Conservation (phyloP, 2,797 vertebrate species). For the Gobionotothen gibberifrons region DNA sequence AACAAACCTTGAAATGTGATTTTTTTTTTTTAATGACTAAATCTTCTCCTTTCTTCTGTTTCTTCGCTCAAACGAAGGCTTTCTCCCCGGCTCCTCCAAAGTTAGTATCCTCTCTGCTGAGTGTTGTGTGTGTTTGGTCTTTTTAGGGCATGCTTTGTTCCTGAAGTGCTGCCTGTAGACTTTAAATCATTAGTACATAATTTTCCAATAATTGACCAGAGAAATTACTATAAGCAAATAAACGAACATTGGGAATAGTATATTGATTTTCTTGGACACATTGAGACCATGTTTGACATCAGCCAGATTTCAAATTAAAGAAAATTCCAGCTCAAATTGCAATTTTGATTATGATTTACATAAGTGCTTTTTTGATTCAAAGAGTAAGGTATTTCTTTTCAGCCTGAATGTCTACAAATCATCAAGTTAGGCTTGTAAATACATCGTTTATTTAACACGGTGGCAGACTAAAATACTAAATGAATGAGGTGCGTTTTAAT, state of each 20-base stretch:
- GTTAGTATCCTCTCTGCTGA: conserved; percentile 88
- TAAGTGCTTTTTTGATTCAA: too few relatives aligned
- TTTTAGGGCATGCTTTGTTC: conserved; percentile 43
- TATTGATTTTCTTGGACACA: background rate
- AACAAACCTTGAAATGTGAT: background rate
- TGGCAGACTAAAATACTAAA: background rate
- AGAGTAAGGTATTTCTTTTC: too few relatives aligned
- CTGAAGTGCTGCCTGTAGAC: conserved; percentile 3
- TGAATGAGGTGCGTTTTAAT: background rate
- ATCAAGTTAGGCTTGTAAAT: too few relatives aligned
- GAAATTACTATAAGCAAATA: background rate
- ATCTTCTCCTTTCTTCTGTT: conserved; percentile 5
- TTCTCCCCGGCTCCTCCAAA: conserved; percentile 90
- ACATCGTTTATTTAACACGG: too few relatives aligned
- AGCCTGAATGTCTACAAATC: too few relatives aligned
- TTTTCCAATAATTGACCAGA: conserved; percentile 5
- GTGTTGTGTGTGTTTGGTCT: conserved; percentile 48
- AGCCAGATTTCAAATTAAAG: background rate
- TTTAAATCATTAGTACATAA: conserved; percentile 4
- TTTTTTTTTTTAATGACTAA: conserved; percentile 10
- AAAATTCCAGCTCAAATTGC: too few relatives aligned
- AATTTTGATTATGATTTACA: too few relatives aligned
- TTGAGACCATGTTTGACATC: background rate
- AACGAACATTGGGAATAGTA: background rate
- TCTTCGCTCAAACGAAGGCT: conserved; percentile 80